Evolutionary conservation across 2,888 invertebrate species (phyloP), one percentile per base, ranked within the genome.

Genomic region (Liposcelis brunnea): DNA sequence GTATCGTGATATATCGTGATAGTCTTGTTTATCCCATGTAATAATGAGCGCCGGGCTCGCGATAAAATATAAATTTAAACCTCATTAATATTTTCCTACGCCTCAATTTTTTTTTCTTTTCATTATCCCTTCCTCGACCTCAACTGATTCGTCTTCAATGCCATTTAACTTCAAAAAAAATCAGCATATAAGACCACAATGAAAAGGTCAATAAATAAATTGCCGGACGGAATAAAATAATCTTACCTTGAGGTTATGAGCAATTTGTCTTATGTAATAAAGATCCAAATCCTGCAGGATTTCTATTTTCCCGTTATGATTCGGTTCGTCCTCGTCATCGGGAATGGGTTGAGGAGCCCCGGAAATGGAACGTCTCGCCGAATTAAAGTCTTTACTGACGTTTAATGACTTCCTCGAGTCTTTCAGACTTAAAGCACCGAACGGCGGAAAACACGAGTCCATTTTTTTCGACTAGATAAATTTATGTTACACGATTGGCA

Each of bases 261-360:
- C 69, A 48, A 70, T 68, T 57, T 69, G 70, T 42, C 67, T 63
- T 52, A 70, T 68, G 56, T 69, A 70, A 59, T 67, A 70, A 44
- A 69, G 60, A 55, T 69, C 69, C 55, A 69, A 58, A 58, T 70
- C 70, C 52, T 69, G 68, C 31, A 69, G 56, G 43, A 67, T 62
- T 54, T 67, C 66, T 35, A 67, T 61, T 57, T 65, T 66, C 48
- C 64, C 64, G 42, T 56, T 49, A 49, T 49, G 50, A 47, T 49
- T 49, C 16, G 38, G 35, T n/a, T 45, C 49, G 42, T 48, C 43
- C 21, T 45, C 48, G 8, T 42, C 43, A 36, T 44, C 31, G 36
- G 42, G 50, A 45, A 21, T 18, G 35, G 31, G 31, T 31, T 2
- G 31, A 35, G 36, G 7, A 14, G 31, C 10, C 21, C 45, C 12